Conservation (phyloP, 2,888 invertebrate genomes). For the Drosophila anomalata region DNA sequence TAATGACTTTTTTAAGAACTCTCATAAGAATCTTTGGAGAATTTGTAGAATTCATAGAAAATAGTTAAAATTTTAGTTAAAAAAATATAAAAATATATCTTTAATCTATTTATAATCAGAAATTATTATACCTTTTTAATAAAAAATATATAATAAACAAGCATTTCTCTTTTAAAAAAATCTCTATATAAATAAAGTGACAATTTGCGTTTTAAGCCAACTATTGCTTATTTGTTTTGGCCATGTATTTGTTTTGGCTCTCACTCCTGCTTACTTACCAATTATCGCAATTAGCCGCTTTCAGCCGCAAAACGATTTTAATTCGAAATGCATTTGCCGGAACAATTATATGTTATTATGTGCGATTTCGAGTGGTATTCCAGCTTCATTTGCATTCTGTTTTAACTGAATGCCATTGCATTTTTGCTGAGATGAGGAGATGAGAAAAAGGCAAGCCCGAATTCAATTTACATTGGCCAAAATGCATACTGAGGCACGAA, state of each 20-base stretch:
- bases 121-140: no score
- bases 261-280: conserved; percentile 11
- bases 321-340: conserved; percentile 30
- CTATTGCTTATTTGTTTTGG: not conserved
- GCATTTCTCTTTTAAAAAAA: no score
- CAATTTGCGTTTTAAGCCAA: not conserved
- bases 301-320: conserved; percentile 21
- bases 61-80: no score
- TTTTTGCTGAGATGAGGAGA: not conserved
- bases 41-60: no score
- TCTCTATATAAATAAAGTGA: not conserved
- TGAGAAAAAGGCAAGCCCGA: conserved; percentile 16
- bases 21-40: no score
- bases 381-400: conserved; percentile 21
- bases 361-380: conserved; percentile 9
- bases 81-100: no score
- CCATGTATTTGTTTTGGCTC: conserved; percentile 17
- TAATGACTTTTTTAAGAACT: no score
- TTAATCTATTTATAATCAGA: no score
- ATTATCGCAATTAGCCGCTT: conserved; percentile 32
- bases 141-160: no score
- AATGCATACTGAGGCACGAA: conserved; percentile 24
- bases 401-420: not conserved
- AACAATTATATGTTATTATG: conserved; percentile 32
- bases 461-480: conserved; percentile 66